These are phyloP conservation scores for Atherinomorus stipes DNA, from an alignment of 2,113 vertebrate species.

Conservation along the genomic window DNA sequence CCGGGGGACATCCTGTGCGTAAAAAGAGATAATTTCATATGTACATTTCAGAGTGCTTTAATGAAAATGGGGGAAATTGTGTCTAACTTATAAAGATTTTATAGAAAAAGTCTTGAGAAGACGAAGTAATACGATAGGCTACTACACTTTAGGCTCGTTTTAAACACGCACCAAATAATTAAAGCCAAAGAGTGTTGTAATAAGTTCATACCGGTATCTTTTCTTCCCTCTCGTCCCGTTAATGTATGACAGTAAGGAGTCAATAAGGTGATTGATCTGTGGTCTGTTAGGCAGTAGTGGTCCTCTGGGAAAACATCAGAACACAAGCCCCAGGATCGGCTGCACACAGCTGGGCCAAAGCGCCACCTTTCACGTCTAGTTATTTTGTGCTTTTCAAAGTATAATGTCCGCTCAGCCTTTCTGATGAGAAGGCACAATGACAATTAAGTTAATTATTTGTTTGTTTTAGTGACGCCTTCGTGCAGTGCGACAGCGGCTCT, in stretches of 20 bases:
- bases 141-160: slow-evolving; percentile 14
- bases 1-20: slow-evolving; percentile 17
- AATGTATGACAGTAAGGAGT: slow-evolving; percentile 64
- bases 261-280: slow-evolving; percentile 79
- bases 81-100: neutral
- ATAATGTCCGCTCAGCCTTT: neutral
- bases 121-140: neutral
- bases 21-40: slow-evolving; percentile 10
- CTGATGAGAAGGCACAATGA: neutral
- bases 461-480: slow-evolving; percentile 59
- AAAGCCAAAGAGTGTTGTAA: neutral
- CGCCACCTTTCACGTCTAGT: neutral
- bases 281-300: slow-evolving; percentile 53
- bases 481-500: slow-evolving; percentile 52
- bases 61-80: neutral
- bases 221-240: slow-evolving; percentile 11
- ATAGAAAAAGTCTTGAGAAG: neutral
- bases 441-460: neutral
- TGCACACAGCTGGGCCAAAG: slow-evolving; percentile 33
- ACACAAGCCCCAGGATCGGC: slow-evolving; percentile 35
- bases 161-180: slow-evolving; percentile 34
- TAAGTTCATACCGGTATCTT: neutral
- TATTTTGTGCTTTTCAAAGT: neutral
- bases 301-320: slow-evolving; percentile 59
- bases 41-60: slow-evolving; percentile 7